Evolutionary conservation across 2,797 vertebrate genomes (phyloP).

Genomic region (Pempheris klunzingeri): DNA sequence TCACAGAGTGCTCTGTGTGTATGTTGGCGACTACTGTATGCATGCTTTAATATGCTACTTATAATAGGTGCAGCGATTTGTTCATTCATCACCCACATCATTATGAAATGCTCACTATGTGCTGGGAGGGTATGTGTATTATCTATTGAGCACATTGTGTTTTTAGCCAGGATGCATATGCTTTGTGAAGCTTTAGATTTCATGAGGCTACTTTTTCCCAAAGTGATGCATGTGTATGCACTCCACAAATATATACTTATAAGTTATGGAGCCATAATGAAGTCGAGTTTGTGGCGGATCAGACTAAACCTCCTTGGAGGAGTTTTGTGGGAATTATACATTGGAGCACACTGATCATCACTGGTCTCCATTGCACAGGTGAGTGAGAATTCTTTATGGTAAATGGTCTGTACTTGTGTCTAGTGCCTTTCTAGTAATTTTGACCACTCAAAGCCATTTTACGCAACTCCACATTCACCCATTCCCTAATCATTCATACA

Average conservation of each 20-base stretch:
- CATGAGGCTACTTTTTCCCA: neutral
- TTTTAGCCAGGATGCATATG: neutral
- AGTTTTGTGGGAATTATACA: too few relatives aligned
- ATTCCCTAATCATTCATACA: too few relatives aligned
- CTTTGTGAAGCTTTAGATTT: constrained; percentile 22
- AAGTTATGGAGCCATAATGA: neutral
- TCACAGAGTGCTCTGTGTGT: constrained; percentile 39
- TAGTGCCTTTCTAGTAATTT: too few relatives aligned
- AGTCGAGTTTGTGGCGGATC: too few relatives aligned
- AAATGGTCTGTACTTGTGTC: too few relatives aligned
- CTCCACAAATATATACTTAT: neutral
- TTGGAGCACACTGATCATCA: neutral
- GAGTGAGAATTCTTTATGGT: too few relatives aligned
- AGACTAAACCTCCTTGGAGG: too few relatives aligned
- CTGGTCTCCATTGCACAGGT: too few relatives aligned
- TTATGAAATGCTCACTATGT: constrained; percentile 57
- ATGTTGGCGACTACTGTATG: constrained; percentile 62
- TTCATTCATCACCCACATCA: constrained; percentile 70
- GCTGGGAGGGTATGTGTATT: constrained; percentile 34
- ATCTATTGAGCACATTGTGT: constrained; percentile 48
- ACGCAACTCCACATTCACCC: too few relatives aligned
- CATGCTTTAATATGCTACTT: constrained; percentile 64
- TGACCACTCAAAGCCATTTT: too few relatives aligned
- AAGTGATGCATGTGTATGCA: neutral
- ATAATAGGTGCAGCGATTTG: constrained; percentile 63